These are phyloP conservation scores for Styela clava DNA, from an alignment of 23 tunicate species.

Conservation along the genomic window DNA sequence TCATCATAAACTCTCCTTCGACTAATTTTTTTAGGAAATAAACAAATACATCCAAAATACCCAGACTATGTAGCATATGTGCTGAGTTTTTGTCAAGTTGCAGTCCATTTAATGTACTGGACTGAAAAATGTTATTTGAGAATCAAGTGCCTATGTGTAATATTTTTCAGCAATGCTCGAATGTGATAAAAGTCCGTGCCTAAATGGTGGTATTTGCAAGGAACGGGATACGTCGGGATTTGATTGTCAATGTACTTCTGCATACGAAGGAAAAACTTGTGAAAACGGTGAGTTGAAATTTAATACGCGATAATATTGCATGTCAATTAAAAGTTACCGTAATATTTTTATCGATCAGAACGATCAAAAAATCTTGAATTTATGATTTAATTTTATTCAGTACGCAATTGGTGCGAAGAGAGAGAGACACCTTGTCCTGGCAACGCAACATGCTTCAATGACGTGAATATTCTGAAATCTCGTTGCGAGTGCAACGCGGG, in stretches of 20 bases:
- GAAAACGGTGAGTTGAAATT: not conserved
- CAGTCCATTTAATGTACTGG: too few species aligned
- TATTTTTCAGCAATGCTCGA: not conserved
- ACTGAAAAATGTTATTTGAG: too few species aligned
- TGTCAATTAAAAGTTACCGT: not conserved
- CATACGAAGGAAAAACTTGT: slow-evolving; percentile 1
- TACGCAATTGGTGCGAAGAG: not conserved
- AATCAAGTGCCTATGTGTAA: too few species aligned
- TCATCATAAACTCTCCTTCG: too few species aligned
- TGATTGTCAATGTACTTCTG: not conserved
- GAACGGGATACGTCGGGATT: not conserved
- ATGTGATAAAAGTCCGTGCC: not conserved
- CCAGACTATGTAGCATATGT: too few species aligned
- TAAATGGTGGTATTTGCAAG: not conserved
- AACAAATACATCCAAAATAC: too few species aligned
- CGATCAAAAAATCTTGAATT: too few species aligned
- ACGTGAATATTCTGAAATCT: not conserved
- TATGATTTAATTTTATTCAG: too few species aligned
- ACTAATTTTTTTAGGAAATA: too few species aligned
- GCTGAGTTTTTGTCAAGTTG: too few species aligned
- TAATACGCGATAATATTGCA: not conserved
- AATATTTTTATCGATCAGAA: too few species aligned
- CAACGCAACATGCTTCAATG: slow-evolving; percentile 13
- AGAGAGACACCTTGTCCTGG: not conserved
- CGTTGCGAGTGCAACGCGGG: slow-evolving; percentile 1